Evolutionary conservation across 1,140 invertebrate genomes (phyloP).

Genomic region (Hylaeus volcanicus): DNA sequence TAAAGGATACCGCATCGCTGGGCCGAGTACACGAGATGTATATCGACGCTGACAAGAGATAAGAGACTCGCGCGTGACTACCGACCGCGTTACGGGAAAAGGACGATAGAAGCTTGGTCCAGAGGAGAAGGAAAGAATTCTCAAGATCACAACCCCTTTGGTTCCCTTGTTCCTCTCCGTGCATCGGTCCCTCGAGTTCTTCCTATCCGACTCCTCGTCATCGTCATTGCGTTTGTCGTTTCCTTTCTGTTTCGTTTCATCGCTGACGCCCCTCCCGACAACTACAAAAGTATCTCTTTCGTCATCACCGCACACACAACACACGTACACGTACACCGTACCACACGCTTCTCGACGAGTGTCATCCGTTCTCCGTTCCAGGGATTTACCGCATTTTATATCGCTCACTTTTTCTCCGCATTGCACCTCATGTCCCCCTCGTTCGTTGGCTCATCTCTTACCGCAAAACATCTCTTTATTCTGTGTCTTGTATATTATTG

Average conservation of each 20-base stretch:
- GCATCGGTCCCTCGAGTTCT: conserved; percentile 3
- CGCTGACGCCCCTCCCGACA: conserved; percentile 23
- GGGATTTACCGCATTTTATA: conserved; percentile 5
- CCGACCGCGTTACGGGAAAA: not conserved
- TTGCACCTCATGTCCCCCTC: conserved; percentile 44
- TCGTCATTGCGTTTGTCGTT: conserved; percentile 9
- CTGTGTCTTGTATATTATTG: conserved; percentile 6
- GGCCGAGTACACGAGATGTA: not conserved
- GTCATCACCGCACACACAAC: conserved; percentile 17
- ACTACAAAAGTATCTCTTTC: conserved; percentile 48
- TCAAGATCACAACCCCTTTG: not conserved
- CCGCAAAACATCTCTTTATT: conserved; percentile 28
- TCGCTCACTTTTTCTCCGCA: conserved; percentile 34
- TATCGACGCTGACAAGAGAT: not conserved
- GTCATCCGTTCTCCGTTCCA: conserved; percentile 11
- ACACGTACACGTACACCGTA: not conserved
- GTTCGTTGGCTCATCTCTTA: conserved; percentile 51
- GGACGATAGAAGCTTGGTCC: conserved; percentile 1
- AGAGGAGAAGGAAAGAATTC: conserved; percentile 27
- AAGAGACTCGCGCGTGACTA: not conserved
- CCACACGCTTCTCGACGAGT: not conserved
- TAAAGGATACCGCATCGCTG: conserved; percentile 29
- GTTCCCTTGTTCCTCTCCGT: not conserved
- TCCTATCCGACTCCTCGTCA: conserved; percentile 1
- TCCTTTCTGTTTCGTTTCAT: conserved; percentile 19